Conservation (phyloP, 2,888 invertebrate genomes). For the Parnassius mnemosyne region DNA sequence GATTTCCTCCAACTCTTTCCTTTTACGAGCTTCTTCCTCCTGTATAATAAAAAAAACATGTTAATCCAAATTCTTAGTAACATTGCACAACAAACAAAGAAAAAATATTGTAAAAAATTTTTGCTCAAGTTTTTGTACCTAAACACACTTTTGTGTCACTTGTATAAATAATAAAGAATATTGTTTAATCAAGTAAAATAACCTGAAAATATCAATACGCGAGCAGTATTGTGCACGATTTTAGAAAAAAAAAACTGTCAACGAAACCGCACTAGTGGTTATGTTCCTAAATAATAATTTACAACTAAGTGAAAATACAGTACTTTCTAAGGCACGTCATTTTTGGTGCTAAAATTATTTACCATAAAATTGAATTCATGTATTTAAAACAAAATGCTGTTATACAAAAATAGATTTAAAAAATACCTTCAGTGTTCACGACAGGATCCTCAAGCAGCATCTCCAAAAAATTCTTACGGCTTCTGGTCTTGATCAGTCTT, state of each 20-base stretch:
- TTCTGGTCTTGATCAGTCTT: conserved; percentile 78
- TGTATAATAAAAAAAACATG: conserved; percentile 84
- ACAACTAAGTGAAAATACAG: conserved; percentile 11
- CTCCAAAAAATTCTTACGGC: conserved; percentile 76
- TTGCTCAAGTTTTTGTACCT: too few species aligned
- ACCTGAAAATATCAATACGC: neutral
- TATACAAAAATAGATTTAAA: conserved; percentile 75
- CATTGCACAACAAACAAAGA: conserved; percentile 32
- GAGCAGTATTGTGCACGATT: conserved; percentile 1
- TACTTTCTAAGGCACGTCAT: conserved; percentile 12
- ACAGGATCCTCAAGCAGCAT: conserved; percentile 73
- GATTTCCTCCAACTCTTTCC: conserved; percentile 96
- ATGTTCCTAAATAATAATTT: conserved; percentile 12
- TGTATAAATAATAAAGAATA: conserved; percentile 4
- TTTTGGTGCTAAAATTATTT: conserved; percentile 12
- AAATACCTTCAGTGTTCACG: conserved; percentile 77
- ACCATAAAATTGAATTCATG: conserved; percentile 14
- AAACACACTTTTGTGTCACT: too few species aligned
- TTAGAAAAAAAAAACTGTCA: conserved; percentile 6
- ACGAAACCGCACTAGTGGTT: conserved; percentile 6
- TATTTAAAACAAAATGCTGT: conserved; percentile 53
- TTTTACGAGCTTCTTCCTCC: conserved; percentile 98
- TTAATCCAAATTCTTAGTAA: conserved; percentile 48
- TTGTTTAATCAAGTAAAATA: conserved; percentile 11
- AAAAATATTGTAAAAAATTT: conserved; percentile 2